phyloP scores from a whole-genome alignment of 2,797 vertebrate species.

The Tachyglossus aculeatus region DNA sequence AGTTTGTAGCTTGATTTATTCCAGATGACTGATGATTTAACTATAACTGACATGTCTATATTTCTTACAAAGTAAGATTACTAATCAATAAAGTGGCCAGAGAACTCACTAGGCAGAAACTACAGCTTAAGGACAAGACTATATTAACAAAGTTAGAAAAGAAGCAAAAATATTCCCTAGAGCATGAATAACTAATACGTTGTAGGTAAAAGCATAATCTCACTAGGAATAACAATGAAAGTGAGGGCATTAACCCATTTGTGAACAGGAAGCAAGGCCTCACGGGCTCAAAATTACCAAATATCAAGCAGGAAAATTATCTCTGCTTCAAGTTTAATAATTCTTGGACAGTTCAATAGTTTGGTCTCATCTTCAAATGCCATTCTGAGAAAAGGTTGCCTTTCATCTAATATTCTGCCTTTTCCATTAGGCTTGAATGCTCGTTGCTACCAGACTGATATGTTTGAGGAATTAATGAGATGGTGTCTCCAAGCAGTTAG shows the following conservation, averaged over 20 bases:
- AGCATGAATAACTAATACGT: background rate
- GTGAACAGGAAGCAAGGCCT: too few relatives aligned
- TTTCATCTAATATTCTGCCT: too few relatives aligned
- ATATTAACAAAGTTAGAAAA: background rate
- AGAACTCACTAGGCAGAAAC: background rate
- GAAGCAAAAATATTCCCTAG: background rate
- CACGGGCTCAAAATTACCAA: too few relatives aligned
- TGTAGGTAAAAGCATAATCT: background rate
- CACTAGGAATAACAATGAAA: background rate
- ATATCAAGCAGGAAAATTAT: background rate
- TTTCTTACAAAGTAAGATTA: background rate
- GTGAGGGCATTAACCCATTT: background rate
- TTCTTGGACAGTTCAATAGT: too few relatives aligned
- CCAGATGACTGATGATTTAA: too few relatives aligned
- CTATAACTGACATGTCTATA: background rate
- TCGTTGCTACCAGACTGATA: too few relatives aligned
- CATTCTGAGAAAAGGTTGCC: too few relatives aligned
- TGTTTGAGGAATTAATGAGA: too few relatives aligned
- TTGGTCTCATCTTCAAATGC: too few relatives aligned
- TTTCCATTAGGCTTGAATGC: too few relatives aligned
- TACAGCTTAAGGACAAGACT: background rate
- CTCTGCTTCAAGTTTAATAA: too few relatives aligned
- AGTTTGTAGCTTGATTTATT: background rate
- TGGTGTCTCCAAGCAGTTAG: too few relatives aligned
- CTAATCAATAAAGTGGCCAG: background rate